Conservation (phyloP, 2,797 vertebrate genomes). For the Cuculus canorus region DNA sequence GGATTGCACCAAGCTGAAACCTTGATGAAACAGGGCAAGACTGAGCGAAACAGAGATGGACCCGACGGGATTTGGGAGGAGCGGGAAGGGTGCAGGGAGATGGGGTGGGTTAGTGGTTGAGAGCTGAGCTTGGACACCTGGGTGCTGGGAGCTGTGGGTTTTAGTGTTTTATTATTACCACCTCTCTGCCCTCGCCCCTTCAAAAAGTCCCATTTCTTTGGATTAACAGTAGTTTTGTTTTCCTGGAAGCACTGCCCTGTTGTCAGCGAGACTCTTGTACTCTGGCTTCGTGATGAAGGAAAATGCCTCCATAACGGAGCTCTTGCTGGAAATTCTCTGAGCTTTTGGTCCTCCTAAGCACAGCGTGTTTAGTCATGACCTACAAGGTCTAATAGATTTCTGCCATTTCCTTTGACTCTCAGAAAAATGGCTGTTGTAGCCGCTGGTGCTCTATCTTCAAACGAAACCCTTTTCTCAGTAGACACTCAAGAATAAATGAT, state of each 20-base stretch:
- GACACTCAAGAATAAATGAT: background rate
- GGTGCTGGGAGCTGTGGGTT: background rate
- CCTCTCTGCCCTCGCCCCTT: background rate
- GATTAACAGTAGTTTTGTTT: background rate
- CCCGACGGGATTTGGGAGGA: background rate
- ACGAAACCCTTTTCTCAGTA: background rate
- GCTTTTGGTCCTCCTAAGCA: background rate
- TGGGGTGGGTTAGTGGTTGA: background rate
- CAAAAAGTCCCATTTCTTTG: background rate
- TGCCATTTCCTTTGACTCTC: background rate
- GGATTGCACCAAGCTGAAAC: background rate
- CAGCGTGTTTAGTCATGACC: background rate
- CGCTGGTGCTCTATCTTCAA: background rate
- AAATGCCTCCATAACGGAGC: background rate
- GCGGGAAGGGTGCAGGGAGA: background rate
- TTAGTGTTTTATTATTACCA: background rate
- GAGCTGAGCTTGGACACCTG: background rate
- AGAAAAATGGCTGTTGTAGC: background rate
- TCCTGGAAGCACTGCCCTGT: background rate
- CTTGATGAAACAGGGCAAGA: accelerated
- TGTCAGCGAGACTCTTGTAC: background rate
- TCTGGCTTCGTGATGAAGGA: background rate
- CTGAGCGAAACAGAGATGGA: accelerated
- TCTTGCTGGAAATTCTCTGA: background rate
- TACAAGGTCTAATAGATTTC: background rate